Conservation (phyloP, 2,113 vertebrate species). For the Sebastes schlegelii region DNA sequence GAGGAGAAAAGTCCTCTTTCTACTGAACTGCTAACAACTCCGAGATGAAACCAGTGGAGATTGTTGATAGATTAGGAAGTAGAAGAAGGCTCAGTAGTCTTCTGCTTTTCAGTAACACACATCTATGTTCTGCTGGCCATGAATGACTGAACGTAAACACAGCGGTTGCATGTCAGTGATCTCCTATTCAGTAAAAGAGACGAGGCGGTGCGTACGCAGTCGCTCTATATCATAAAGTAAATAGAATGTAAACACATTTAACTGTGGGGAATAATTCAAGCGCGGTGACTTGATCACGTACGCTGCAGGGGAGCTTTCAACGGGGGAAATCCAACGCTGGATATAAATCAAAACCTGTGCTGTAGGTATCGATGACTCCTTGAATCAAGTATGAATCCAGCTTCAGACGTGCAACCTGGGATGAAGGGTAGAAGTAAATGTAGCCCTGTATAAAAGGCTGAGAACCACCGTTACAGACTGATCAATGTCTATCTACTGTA, state of each 20-base stretch:
- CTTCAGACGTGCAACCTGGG: neutral
- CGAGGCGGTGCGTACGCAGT: neutral
- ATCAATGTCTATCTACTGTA: neutral
- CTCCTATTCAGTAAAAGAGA: neutral
- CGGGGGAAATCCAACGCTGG: neutral
- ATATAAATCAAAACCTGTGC: neutral
- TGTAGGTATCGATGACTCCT: neutral
- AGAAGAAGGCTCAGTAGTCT: neutral
- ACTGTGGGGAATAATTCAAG: neutral
- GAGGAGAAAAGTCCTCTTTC: neutral
- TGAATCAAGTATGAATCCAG: neutral
- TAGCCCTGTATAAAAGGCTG: neutral
- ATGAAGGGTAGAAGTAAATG: neutral
- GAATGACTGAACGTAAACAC: neutral
- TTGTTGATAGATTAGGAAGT: neutral
- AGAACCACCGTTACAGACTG: neutral
- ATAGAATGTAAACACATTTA: constrained; percentile 17
- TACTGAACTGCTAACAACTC: neutral
- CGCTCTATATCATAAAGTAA: constrained; percentile 9
- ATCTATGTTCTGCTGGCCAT: neutral
- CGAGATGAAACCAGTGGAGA: neutral
- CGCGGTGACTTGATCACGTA: neutral
- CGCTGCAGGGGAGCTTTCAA: neutral
- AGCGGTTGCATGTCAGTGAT: neutral
- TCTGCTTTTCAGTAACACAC: neutral